Conservation (phyloP, 2,888 invertebrate species). For the Hydroisotoma schaefferi region DNA sequence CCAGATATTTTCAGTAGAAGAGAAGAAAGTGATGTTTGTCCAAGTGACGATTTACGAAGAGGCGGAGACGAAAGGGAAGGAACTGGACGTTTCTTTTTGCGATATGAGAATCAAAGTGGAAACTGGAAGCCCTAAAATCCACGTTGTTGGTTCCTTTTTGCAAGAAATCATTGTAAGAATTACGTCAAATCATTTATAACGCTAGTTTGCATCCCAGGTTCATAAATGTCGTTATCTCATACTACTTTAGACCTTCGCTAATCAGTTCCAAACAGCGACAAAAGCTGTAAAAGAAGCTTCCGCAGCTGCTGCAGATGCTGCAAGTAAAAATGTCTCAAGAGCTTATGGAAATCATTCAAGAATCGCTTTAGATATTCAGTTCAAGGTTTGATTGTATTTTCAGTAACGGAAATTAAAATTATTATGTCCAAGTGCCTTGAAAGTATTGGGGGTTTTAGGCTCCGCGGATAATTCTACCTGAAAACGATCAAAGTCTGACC, state of each 20-base stretch:
- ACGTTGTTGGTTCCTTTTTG: constrained; percentile 89
- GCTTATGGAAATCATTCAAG: constrained; percentile 77
- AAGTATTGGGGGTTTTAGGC: constrained; percentile 56
- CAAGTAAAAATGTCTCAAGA: constrained; percentile 78
- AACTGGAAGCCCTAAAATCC: constrained; percentile 79
- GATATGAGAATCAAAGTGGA: constrained; percentile 77
- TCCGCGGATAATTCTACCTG: constrained; percentile 86
- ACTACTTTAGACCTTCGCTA: constrained; percentile 77
- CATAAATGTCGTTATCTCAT: constrained; percentile 46
- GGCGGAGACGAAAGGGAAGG: constrained; percentile 51
- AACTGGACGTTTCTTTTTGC: constrained; percentile 52
- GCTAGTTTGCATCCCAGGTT: background rate
- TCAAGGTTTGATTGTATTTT: constrained; percentile 57
- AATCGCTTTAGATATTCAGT: constrained; percentile 63
- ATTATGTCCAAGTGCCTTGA: background rate
- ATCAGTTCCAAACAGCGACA: constrained; percentile 86
- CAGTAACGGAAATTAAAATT: background rate
- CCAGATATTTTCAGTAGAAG: constrained; percentile 74
- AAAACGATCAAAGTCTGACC: constrained; percentile 72
- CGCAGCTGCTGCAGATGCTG: constrained; percentile 82
- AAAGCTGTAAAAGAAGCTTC: constrained; percentile 82
- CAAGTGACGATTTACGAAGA: constrained; percentile 71
- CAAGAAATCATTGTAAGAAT: constrained; percentile 71
- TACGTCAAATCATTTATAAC: background rate
- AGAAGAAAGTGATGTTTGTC: constrained; percentile 71